Conservation (phyloP, 2,888 invertebrate species). For the Luffia ferchaultella region DNA sequence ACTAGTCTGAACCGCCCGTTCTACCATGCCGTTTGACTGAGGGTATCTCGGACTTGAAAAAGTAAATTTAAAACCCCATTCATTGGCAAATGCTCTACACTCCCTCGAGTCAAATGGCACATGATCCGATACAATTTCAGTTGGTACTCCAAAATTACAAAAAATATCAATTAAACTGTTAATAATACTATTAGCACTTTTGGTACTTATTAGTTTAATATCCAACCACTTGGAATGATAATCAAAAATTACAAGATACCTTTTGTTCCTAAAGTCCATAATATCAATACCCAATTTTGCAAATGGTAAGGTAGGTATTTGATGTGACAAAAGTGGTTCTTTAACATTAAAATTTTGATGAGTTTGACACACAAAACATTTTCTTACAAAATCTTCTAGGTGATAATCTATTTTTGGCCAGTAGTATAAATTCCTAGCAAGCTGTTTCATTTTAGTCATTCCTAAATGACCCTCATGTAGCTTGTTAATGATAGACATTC, state of each 20-base stretch:
- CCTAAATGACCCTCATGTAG: background rate
- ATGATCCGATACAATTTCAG: slow-evolving; percentile 9
- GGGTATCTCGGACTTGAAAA: slow-evolving; percentile 9
- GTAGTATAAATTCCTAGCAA: slow-evolving; percentile 21
- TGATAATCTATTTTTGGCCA: slow-evolving; percentile 24
- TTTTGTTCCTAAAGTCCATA: slow-evolving; percentile 11
- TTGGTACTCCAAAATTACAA: slow-evolving; percentile 13
- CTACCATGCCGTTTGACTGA: slow-evolving; percentile 12
- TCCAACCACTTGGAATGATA: slow-evolving; percentile 6
- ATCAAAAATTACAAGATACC: slow-evolving; percentile 10
- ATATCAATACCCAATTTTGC: slow-evolving; percentile 11
- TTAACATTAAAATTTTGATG: slow-evolving; percentile 15
- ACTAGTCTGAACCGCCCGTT: slow-evolving; percentile 1
- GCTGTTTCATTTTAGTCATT: slow-evolving; percentile 4
- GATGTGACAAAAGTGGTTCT: slow-evolving; percentile 13
- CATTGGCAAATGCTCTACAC: slow-evolving; percentile 8
- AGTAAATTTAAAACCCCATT: slow-evolving; percentile 9
- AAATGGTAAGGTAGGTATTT: slow-evolving; percentile 13
- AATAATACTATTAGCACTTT: slow-evolving; percentile 5
- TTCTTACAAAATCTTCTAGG: slow-evolving; percentile 17
- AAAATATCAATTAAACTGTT: slow-evolving; percentile 5
- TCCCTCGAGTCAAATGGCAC: slow-evolving; percentile 9
- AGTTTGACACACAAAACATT: slow-evolving; percentile 16
- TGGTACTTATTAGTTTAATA: slow-evolving; percentile 9
- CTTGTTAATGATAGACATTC: slow-evolving; percentile 4